Evolutionary conservation across 1,140 invertebrate species (phyloP), one percentile per base, ranked within the genome.

Genomic region (Popillia japonica): DNA sequence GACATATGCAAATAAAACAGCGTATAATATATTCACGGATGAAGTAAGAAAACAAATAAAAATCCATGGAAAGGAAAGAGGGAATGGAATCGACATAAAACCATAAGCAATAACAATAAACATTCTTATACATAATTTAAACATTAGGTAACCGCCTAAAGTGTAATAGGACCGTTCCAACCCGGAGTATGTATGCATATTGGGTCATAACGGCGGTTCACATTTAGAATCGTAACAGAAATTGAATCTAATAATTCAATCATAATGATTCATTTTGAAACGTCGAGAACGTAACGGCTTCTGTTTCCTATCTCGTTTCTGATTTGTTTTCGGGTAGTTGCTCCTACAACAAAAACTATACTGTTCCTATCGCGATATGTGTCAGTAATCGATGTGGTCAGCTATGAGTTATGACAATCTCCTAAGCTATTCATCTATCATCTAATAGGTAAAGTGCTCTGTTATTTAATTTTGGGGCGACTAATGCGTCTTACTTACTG

Each of bases 261-360:
- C 42, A 48, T 14, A 76, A 76, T 76, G 75, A 76, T 76, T 76
- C 75, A 76, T 76, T 76, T 76, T 48, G 48, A 76, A 59, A 76
- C 44, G 75, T 76, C 75, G 75, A 59, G 48, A 76, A 55, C 23
- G 55, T 76, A 76, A 59, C 44, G 75, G 75, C 75, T 76, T 76
- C 75, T 61, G 75, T 76, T 76, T 44, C 75, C 41, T 61, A 34
- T 48, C 75, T 61, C 17, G 20, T 7, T 14, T 55, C 42, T 22
- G 20, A 40, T 27, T 76, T 44, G 41, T 76, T 76, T 59, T 59
- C 20, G 23, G 8, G 4, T 42, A 76, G 41, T 48, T 34, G 44
- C 42, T 14, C n/a, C 6, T 17, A 22, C 0, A 44, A 23, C n/a
- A 10, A 48, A 76, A 20, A 11, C 42, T 17, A 48, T 59, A 75